Evolutionary conservation across 2,888 invertebrate species (phyloP), one percentile per base, ranked within the genome.

Genomic region (Clepsis dumicolana): DNA sequence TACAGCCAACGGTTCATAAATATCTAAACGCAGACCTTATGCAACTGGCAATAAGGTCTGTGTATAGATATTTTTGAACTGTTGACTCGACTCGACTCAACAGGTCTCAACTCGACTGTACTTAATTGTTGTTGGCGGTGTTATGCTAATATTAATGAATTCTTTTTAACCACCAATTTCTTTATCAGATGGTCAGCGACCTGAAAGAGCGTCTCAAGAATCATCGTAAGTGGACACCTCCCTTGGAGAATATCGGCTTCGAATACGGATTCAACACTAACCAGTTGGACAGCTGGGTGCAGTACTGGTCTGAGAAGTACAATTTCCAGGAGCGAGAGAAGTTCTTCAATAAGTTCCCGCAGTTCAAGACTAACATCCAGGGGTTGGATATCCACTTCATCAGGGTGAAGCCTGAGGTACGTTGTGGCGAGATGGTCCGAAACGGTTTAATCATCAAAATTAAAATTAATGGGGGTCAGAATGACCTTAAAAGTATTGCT

Each of bases 201-300:
- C 64, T 76, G 0, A 65, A 60, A 18, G 38, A 64, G 3, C 75
- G 76, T 10, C 62, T 76, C 2, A 66, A 70, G 27, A 71, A 63
- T 16, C 70, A 54, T 16, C 67, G 75, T 10, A 48, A 53, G 12
- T 64, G 70, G 24, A 80, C 90, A 0, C 85, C 87, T 48, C 95
- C 96, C 1, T 80, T 96, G 64, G 95, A 96, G 85, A 94, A 93
- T 60, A 88, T 91, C 0, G 94, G 91, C n/a, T 97, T 97, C 86
- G 93, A 95, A 74, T 97, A 97, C 81, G 98, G 98, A 5, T 95
- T 97, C 80, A 96, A 96, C 77, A 87, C 95, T 0, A 93, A 95
- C 4, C 94, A 94, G 65, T 81, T 97, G 56, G 84, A 94, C 64
- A 91, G 93, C 60, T 88, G 97, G 50, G 80, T 96, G 7, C 89